These are phyloP conservation scores for Turritopsis rubra DNA, from an alignment of 30 jellyfish, hydroid and myxozoan species.

Conservation along the genomic window DNA sequence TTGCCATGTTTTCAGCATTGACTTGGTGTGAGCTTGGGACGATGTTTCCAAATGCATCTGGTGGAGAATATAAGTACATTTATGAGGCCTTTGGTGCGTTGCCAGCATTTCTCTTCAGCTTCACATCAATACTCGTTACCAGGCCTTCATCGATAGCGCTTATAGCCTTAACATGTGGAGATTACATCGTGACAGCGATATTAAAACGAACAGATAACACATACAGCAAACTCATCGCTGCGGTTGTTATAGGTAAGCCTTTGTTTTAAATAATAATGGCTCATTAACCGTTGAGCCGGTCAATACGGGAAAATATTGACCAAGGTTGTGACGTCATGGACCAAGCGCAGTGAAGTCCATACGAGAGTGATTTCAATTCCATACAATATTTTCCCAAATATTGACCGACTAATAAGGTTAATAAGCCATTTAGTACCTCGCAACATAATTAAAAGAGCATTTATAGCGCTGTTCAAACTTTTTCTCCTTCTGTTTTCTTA, in stretches of 20 bases:
- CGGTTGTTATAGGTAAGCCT: constrained; percentile 61
- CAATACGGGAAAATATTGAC: too few relatives aligned
- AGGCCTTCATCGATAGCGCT: constrained; percentile 72
- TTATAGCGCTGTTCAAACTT: too few relatives aligned
- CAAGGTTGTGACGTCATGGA: too few relatives aligned
- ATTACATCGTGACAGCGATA: constrained; percentile 56
- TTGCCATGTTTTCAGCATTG: constrained; percentile 72
- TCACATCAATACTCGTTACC: constrained; percentile 39
- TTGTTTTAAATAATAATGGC: too few relatives aligned
- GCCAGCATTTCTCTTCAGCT: constrained; percentile 64
- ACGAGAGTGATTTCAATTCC: too few relatives aligned
- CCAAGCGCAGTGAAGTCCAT: too few relatives aligned
- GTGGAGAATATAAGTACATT: constrained; percentile 74
- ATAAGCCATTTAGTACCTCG: too few relatives aligned
- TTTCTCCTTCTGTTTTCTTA: too few relatives aligned
- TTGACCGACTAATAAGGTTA: too few relatives aligned
- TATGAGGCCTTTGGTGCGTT: constrained; percentile 59
- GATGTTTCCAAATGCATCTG: constrained; percentile 54
- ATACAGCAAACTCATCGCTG: constrained; percentile 54
- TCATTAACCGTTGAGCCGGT: too few relatives aligned
- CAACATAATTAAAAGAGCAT: too few relatives aligned
- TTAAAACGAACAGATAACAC: background rate
- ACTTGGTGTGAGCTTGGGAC: constrained; percentile 84
- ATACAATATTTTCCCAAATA: too few relatives aligned
- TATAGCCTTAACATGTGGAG: constrained; percentile 83